Conservation (phyloP, 2,113 vertebrate genomes). For the Pituophis catenifer region DNA sequence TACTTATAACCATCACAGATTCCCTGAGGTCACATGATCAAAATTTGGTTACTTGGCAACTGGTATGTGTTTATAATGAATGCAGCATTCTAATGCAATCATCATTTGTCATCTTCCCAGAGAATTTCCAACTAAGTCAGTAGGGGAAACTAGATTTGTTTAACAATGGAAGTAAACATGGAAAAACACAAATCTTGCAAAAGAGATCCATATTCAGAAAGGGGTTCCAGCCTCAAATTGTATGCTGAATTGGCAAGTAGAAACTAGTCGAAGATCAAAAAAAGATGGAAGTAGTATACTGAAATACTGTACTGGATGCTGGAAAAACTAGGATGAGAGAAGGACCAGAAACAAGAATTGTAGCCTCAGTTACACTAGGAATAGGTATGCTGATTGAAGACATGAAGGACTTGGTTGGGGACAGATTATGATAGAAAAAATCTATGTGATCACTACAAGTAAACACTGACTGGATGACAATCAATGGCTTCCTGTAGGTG, state of each 20-base stretch:
- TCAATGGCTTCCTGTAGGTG: neutral
- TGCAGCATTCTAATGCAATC: too few species aligned
- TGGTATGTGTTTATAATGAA: too few species aligned
- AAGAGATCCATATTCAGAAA: neutral
- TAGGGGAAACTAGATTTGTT: too few species aligned
- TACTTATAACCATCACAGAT: too few species aligned
- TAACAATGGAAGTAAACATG: neutral
- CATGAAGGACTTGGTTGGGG: neutral
- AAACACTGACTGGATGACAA: neutral
- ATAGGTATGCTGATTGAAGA: neutral
- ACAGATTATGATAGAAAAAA: neutral
- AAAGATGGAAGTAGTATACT: neutral
- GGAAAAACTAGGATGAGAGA: neutral
- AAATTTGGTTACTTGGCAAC: too few species aligned
- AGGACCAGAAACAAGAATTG: neutral
- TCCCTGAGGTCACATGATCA: too few species aligned
- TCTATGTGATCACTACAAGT: neutral
- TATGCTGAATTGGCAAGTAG: neutral
- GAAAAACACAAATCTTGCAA: neutral
- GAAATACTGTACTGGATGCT: neutral
- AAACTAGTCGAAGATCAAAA: neutral
- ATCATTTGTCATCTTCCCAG: too few species aligned
- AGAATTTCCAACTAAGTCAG: too few species aligned
- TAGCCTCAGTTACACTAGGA: neutral
- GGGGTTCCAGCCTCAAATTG: neutral